Percentiles rank a stretch among this genome's conserved stretches.
These are phyloP conservation scores for Ursus arctos DNA, from an alignment of 2,113 vertebrate species.

Conservation along the genomic window DNA sequence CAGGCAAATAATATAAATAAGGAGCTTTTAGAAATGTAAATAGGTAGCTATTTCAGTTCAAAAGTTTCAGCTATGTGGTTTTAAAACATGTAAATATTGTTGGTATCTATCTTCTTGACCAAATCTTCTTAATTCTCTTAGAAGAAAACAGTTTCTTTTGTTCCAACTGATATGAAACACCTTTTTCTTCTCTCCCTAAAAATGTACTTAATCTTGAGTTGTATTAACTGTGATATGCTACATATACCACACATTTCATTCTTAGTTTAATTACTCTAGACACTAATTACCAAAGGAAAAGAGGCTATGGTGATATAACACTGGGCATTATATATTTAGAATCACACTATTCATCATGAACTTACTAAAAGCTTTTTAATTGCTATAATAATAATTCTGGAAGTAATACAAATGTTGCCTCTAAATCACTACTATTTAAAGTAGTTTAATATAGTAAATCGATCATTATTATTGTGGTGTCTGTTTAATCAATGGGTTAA, in stretches of 20 bases:
- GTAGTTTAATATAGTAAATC: background rate
- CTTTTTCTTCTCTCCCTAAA: background rate
- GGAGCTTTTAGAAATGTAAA: conserved; percentile 27
- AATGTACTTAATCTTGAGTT: conserved; percentile 12
- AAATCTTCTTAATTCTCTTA: conserved; percentile 47
- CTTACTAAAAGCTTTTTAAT: conserved; percentile 8
- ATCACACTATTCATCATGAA: background rate
- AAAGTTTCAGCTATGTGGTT: conserved; percentile 27
- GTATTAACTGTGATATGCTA: background rate
- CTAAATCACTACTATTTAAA: background rate
- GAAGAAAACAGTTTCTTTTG: conserved; percentile 28
- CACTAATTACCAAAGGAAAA: conserved; percentile 21
- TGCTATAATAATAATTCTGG: background rate
- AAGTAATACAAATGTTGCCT: conserved; percentile 11
- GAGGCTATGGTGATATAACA: background rate
- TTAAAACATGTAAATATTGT: conserved; percentile 25
- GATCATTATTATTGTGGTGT: conserved; percentile 9
- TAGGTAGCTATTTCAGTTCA: conserved; percentile 18
- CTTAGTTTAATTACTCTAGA: background rate
- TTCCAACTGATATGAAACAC: background rate
- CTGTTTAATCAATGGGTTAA: conserved; percentile 21
- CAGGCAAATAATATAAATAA: background rate
- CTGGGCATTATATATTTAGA: background rate
- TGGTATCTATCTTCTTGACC: conserved; percentile 24
- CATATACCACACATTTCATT: background rate